Conservation (phyloP, 2,113 vertebrate species). For the Apteryx mantelli region DNA sequence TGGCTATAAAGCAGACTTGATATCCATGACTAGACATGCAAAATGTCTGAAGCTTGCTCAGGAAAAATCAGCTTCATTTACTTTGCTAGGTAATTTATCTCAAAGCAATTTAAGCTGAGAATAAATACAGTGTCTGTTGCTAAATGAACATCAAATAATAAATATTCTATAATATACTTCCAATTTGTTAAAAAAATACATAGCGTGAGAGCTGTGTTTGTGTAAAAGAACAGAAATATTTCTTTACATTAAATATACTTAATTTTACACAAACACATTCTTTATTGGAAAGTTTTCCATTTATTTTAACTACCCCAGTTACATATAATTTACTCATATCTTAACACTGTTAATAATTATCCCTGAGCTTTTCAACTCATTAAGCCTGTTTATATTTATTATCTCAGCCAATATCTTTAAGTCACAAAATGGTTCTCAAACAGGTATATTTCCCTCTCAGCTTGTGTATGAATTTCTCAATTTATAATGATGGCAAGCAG, state of each 20-base stretch:
- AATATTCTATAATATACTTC: background rate
- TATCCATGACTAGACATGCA: background rate
- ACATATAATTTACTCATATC: background rate
- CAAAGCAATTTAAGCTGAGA: background rate
- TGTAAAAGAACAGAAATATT: background rate
- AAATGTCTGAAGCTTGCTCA: background rate
- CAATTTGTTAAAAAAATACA: background rate
- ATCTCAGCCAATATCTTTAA: background rate
- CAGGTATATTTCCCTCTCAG: background rate
- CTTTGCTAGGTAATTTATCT: background rate
- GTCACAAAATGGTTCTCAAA: background rate
- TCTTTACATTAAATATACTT: background rate
- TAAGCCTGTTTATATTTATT: conserved; percentile 36
- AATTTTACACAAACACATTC: background rate
- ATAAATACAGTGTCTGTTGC: background rate
- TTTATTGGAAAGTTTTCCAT: background rate
- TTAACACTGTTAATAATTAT: conserved; percentile 42
- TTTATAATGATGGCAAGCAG: background rate
- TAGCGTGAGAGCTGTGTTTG: background rate
- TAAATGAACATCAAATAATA: background rate
- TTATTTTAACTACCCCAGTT: conserved; percentile 8
- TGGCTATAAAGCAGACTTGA: conserved; percentile 11
- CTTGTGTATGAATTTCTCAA: background rate
- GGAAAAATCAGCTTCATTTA: background rate
- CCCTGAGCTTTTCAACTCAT: conserved; percentile 31